Evolutionary conservation across 2,888 invertebrate species (phyloP).

Genomic region (Pardosa pseudoannulata): DNA sequence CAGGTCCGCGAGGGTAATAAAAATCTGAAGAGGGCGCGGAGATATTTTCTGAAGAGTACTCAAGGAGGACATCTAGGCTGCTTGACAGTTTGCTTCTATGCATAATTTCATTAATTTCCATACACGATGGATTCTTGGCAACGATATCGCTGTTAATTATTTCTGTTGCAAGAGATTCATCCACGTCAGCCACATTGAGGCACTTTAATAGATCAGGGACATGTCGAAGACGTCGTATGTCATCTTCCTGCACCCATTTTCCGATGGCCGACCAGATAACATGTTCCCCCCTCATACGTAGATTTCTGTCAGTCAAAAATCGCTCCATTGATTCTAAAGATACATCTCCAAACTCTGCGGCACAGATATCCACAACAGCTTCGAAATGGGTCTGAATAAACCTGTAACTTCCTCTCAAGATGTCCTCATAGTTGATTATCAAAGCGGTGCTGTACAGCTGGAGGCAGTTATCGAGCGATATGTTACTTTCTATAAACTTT

Average conservation of each 20-base stretch:
- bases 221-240: background rate
- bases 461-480: slow-evolving; percentile 15
- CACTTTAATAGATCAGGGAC: slow-evolving; percentile 7
- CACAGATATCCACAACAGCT: background rate
- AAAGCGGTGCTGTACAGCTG: background rate
- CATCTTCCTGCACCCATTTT: slow-evolving; percentile 2
- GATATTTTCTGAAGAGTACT: background rate
- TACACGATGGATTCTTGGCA: background rate
- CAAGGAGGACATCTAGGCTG: background rate
- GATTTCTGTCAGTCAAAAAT: slow-evolving; percentile 22
- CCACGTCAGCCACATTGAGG: background rate
- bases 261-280: background rate
- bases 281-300: slow-evolving; percentile 23
- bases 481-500: background rate
- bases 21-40: background rate
- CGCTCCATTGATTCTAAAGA: background rate
- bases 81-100: background rate
- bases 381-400: slow-evolving; percentile 37
- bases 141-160: slow-evolving; percentile 9
- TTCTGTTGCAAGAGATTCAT: background rate
- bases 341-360: background rate
- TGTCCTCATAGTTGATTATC: background rate
- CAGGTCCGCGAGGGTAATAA: background rate
- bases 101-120: background rate
- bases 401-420: slow-evolving; percentile 10